phyloP scores from a whole-genome alignment of 2,888 invertebrate species.

The Andricus curvator region DNA sequence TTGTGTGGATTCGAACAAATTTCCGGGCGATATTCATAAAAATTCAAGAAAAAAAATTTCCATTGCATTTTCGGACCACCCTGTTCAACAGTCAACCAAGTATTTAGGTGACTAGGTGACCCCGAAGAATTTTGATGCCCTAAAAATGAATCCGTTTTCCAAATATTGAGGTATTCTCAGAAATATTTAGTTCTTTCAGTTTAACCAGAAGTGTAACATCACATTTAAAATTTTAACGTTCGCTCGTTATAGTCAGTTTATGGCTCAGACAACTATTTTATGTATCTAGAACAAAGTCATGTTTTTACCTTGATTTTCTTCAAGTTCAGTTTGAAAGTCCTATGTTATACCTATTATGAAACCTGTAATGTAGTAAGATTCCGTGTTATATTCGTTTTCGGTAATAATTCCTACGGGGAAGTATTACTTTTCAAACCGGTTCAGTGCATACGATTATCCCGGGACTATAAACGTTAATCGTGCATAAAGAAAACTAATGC shows the following conservation, averaged over 20 bases:
- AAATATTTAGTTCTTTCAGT: not conserved
- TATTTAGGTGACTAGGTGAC: too few species aligned
- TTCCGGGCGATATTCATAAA: too few species aligned
- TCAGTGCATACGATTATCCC: constrained; percentile 25
- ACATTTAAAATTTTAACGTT: not conserved
- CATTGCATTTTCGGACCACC: too few species aligned
- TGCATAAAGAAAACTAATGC: constrained; percentile 13
- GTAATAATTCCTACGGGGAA: constrained; percentile 20
- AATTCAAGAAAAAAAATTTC: too few species aligned
- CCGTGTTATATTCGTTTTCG: constrained; percentile 12
- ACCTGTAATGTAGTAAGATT: not conserved
- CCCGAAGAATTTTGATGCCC: too few species aligned
- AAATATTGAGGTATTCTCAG: not conserved
- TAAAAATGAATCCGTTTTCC: too few species aligned
- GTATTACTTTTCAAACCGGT: constrained; percentile 29
- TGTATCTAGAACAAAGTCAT: not conserved
- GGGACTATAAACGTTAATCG: not conserved
- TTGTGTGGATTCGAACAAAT: too few species aligned
- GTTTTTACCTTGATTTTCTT: constrained; percentile 20
- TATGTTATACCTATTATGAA: constrained; percentile 9
- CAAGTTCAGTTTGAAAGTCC: constrained; percentile 10
- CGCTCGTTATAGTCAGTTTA: not conserved
- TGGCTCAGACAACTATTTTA: not conserved
- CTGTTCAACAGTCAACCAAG: too few species aligned
- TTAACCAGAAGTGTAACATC: not conserved